Base-by-base conservation (phyloP, 2,888 invertebrate genomes). In the Lasioglossum calceatum region DNA sequence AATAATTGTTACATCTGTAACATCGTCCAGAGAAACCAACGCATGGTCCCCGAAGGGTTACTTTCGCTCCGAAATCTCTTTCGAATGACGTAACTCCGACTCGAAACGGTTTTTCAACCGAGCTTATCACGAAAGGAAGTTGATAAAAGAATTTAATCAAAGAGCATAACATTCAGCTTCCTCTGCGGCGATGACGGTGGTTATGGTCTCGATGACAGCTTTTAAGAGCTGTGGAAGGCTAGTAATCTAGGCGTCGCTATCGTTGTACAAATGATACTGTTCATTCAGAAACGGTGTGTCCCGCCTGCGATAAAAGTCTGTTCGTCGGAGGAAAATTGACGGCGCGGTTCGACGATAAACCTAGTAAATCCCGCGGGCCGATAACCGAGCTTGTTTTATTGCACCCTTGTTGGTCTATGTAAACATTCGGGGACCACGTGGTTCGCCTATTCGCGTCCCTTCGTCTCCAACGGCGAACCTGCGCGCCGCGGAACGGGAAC, bases 131-230 rank as follows among this genome's bases (percentile, higher is more conserved):
- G 74, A 84, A 84, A 85, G 90, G 90, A 90, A 89, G 90, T 89
- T 84, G 90, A 90, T 90, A 90, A 87, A 83, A 70, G 70, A 79
- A 84, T 83, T 85, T 88, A 89, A 90, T 88, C 88, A 79, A 87
- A 81, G 47, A 67, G 58, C 50, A 64, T 81, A 82, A 75, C 72
- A 10, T 58, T 47, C 58, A 71, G 39, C 67, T 79, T 80, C 81
- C 79, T 79, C 50, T 47, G 23, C 81, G 23, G 73, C 47, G 71
- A 81, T 86, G 86, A 79, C 54, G 36, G 50, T 70, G 79, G 73
- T 84, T 76, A 75, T 61, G 54, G 67, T 44, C 8, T 36, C 36
- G 80, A 50, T 78, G 77, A 84, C 64, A 81, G 58, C 16, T 67
- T 73, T 73, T 16, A 32, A n/a, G 27, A 47, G 42, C 78, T 64